phyloP scores from a whole-genome alignment of 2,797 vertebrate genomes.

The Tauraco hartlaubi region DNA sequence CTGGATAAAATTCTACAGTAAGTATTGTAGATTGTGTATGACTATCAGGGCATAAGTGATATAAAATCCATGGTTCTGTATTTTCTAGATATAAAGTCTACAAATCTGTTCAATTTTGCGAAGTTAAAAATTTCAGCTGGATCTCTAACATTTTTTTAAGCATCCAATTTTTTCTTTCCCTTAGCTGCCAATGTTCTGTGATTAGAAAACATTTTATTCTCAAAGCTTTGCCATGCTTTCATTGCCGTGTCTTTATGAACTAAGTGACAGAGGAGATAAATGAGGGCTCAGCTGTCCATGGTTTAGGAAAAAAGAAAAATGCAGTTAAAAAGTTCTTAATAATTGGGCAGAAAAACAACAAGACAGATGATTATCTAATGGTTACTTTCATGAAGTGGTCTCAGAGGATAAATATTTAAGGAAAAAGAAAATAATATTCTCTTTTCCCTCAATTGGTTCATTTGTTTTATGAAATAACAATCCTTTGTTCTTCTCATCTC shows the following conservation, averaged over 20 bases:
- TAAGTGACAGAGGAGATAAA: constrained; percentile 4
- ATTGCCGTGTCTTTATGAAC: constrained; percentile 9
- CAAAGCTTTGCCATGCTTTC: background rate
- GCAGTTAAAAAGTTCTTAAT: background rate
- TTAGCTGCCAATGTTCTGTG: background rate
- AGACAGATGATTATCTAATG: background rate
- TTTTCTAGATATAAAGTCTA: background rate
- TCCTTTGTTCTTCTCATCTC: background rate
- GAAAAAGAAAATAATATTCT: background rate
- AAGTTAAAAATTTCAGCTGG: constrained; percentile 7
- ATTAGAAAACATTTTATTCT: constrained; percentile 42
- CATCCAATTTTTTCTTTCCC: background rate
- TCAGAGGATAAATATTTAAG: background rate
- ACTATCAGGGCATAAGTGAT: background rate
- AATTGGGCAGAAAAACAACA: background rate
- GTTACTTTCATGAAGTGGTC: background rate
- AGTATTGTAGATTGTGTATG: background rate
- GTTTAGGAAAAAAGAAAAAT: background rate
- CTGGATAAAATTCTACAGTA: background rate
- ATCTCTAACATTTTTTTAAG: constrained; percentile 1
- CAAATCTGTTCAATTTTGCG: background rate
- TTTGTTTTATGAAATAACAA: constrained; percentile 3
- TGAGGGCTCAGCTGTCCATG: background rate
- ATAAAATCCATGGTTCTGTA: background rate
- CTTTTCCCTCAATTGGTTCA: background rate